Evolutionary conservation across 2,797 vertebrate species (phyloP).

Genomic region (Cottoperca gobio): DNA sequence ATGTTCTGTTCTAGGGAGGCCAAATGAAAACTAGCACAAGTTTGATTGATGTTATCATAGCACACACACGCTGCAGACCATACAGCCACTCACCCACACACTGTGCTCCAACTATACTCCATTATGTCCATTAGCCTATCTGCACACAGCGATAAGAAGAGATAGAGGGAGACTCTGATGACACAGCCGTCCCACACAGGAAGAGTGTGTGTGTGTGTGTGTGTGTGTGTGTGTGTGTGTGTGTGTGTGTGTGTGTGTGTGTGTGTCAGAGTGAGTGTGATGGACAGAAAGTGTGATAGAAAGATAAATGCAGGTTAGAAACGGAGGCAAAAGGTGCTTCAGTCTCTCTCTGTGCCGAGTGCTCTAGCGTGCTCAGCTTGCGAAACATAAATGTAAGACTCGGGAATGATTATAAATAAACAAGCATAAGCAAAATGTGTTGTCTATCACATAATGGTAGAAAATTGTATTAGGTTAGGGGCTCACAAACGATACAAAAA

Average conservation of each 20-base stretch:
- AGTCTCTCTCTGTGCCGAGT: background rate
- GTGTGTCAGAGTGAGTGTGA: background rate
- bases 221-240: background rate
- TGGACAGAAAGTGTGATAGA: background rate
- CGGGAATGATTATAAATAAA: background rate
- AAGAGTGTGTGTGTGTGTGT: background rate
- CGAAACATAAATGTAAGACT: background rate
- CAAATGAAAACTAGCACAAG: background rate
- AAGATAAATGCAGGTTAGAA: background rate
- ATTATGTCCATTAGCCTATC: slow-evolving; percentile 64
- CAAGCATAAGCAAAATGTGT: too few species aligned
- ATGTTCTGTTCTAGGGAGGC: background rate
- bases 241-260: background rate
- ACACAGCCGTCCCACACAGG: slow-evolving; percentile 20
- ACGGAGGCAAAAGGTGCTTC: background rate
- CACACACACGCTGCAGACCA: slow-evolving; percentile 14
- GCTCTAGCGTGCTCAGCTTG: background rate
- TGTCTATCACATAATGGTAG: too few species aligned
- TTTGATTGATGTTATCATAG: slow-evolving; percentile 18
- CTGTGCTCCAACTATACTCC: slow-evolving; percentile 40
- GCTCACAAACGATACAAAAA: too few species aligned
- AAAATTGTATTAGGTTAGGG: too few species aligned
- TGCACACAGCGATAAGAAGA: slow-evolving; percentile 23
- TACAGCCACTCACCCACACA: slow-evolving; percentile 25
- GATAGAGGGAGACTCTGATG: slow-evolving; percentile 21